phyloP scores from a whole-genome alignment of 2,797 vertebrate genomes.

The Danio albolineatus region DNA sequence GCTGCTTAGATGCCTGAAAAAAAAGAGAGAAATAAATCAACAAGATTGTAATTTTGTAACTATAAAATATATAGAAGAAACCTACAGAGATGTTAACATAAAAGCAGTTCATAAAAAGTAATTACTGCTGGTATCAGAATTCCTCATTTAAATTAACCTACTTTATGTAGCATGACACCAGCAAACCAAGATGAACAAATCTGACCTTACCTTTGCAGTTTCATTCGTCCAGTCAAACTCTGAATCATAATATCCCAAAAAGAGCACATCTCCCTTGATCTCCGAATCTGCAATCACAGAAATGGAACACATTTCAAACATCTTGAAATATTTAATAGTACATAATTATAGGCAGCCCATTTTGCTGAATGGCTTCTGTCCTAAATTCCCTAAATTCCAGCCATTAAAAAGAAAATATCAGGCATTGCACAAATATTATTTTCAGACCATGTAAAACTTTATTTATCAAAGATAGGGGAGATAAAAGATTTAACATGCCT shows the following conservation, averaged over 20 bases:
- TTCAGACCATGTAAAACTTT: neutral
- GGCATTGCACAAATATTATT: neutral
- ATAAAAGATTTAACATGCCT: slow-evolving; percentile 73
- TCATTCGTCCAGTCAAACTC: slow-evolving; percentile 95
- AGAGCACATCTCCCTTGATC: slow-evolving; percentile 91
- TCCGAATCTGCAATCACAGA: slow-evolving; percentile 84
- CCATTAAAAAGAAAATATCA: neutral
- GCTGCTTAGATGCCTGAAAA: slow-evolving; percentile 89
- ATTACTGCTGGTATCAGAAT: neutral
- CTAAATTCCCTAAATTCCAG: neutral
- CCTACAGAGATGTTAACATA: neutral
- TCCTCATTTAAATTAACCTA: neutral
- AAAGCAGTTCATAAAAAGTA: neutral
- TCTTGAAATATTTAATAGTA: neutral
- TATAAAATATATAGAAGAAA: neutral
- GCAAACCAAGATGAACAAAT: neutral
- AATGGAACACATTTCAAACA: neutral
- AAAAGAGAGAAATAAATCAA: neutral
- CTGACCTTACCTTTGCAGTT: slow-evolving; percentile 85
- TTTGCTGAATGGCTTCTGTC: neutral
- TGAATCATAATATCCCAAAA: slow-evolving; percentile 90
- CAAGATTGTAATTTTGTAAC: neutral
- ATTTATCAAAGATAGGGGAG: neutral
- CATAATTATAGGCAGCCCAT: neutral
- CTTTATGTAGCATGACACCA: neutral